phyloP scores from a whole-genome alignment of 2,113 vertebrate species.

The human (Homo sapiens) region DNA sequence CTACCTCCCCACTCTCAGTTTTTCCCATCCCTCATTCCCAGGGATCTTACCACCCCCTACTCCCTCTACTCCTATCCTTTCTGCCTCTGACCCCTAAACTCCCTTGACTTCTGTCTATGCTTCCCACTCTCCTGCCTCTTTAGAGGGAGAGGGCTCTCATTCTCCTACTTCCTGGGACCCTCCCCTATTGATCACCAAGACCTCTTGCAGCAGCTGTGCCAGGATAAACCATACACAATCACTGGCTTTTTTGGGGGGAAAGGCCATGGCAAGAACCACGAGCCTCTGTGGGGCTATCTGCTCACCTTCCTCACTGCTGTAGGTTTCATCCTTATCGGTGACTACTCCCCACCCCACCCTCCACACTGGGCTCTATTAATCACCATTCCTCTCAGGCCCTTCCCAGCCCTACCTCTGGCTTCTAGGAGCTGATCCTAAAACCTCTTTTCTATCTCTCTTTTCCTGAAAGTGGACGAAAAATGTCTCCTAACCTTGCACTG shows the following conservation, averaged over 20 bases:
- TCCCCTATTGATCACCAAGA: not conserved
- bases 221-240: conserved; percentile 85
- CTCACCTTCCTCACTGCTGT: conserved; percentile 84
- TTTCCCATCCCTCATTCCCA: not conserved
- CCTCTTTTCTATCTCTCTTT: not conserved
- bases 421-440: not conserved
- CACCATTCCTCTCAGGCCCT: conserved; percentile 82
- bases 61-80: not conserved
- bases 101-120: not conserved
- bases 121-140: not conserved
- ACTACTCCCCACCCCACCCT: not conserved
- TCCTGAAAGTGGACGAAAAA: not conserved
- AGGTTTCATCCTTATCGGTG: conserved; percentile 86
- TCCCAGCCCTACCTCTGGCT: not conserved
- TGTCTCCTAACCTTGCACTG: not conserved
- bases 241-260: conserved; percentile 86
- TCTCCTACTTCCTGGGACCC: not conserved
- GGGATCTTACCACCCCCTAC: no score
- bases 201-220: conserved; percentile 83
- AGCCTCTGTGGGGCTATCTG: conserved; percentile 82
- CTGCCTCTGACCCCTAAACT: not conserved
- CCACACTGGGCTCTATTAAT: conserved; percentile 79
- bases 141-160: not conserved
- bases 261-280: conserved; percentile 86
- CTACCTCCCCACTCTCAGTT: not conserved